Evolutionary conservation across 1,140 invertebrate genomes (phyloP), one percentile per base, ranked within the genome.

Genomic region (Apis florea): DNA sequence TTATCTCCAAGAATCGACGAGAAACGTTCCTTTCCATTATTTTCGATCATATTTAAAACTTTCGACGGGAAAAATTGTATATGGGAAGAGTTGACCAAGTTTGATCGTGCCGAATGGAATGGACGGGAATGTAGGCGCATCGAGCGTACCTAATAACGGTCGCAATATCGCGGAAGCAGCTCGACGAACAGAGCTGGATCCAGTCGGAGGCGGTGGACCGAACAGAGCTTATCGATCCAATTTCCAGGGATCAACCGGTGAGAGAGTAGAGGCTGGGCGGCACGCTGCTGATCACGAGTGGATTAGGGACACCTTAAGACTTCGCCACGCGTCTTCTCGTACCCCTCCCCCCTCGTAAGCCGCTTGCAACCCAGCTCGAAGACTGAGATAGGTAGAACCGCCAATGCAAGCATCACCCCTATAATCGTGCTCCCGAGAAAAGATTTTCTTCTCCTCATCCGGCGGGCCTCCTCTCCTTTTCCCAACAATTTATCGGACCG

Each of bases 171-270:
- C 49, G 56, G 54, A 24, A 68, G 58, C 54, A 24, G 24, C 21
- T 47, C 64, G 49, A 63, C 13, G 73, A 70, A 64, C 64, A 40
- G 56, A 1, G 19, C 24, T n/a, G 49, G 53, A 82, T 76, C 47
- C 54, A 53, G 71, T 58, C 15, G 47, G 51, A 69, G 67, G 66
- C 79, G 70, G 67, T 78, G 76, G 61, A 86, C 74, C 82, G 72
- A 85, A 75, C 80, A 81, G 83, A 88, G 87, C 80, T 88, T 88
- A 88, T 88, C 87, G 87, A 88, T 88, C 86, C 87, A 88, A 88
- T 88, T 88, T 88, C 83, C 69, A 79, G 70, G 87, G 87, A 88
- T 88, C 87, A 88, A 80, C 63, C 63, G 59, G 59, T 53, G 80
- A 75, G 76, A 83, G 86, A 76, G 73, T 81, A 72, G 79, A 84